These are phyloP conservation scores for Atrina japonica DNA, from an alignment of 2,888 invertebrate genomes.

Conservation along the genomic window DNA sequence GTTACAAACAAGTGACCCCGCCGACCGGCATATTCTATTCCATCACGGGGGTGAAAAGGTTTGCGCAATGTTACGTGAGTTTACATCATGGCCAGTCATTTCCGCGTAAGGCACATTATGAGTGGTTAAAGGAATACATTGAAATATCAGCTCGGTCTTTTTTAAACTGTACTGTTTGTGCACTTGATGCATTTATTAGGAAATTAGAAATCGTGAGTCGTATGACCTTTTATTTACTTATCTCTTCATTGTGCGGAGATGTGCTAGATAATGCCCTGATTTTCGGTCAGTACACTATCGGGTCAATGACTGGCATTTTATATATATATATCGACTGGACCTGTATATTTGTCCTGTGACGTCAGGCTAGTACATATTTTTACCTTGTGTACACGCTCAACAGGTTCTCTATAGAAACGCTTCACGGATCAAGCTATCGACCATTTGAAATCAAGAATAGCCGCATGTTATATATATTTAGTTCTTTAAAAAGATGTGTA, in stretches of 20 bases:
- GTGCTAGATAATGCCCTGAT: too few species aligned
- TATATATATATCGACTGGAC: background rate
- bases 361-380: slow-evolving; percentile 5
- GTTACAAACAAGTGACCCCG: slow-evolving; percentile 68
- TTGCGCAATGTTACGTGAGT: slow-evolving; percentile 50
- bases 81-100: slow-evolving; percentile 48
- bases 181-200: too few species aligned
- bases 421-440: slow-evolving; percentile 9
- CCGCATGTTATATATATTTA: background rate
- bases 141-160: too few species aligned
- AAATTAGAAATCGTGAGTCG: too few species aligned
- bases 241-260: too few species aligned
- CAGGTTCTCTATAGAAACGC: slow-evolving; percentile 20
- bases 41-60: slow-evolving; percentile 62
- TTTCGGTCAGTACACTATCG: slow-evolving; percentile 9
- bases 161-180: too few species aligned
- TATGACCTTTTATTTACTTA: too few species aligned
- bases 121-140: too few species aligned
- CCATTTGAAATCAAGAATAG: background rate
- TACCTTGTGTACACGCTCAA: slow-evolving; percentile 4
- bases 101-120: slow-evolving; percentile 32
- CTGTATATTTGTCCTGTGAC: slow-evolving; percentile 4
- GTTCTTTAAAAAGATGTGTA: background rate
- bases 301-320: slow-evolving; percentile 6
- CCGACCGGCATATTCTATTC: slow-evolving; percentile 65